Evolutionary conservation across 2,888 invertebrate species (phyloP), one percentile per base, ranked within the genome.

Genomic region (Erpobdella octoculata): DNA sequence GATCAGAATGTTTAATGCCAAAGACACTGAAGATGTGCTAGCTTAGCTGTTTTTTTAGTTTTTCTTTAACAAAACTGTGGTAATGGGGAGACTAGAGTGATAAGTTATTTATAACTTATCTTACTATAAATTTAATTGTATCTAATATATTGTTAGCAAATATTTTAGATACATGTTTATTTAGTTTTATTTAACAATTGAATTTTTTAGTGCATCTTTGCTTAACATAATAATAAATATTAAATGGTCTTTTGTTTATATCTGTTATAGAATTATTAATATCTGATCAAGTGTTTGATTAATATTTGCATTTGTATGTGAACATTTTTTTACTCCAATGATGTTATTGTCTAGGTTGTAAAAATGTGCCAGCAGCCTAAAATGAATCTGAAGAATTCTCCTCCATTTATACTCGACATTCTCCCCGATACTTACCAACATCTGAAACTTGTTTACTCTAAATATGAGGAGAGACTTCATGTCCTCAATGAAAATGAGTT

Each of bases 341-440:
- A 15, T 12, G n/a, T 41, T 41, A 15, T 41, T 41, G 12, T 15
- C 46, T 21, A 69, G 69, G 69, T 69, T 4, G 96, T 98, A 71
- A 97, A 96, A 86, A 86, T 94, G 81, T 98, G 97, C 86, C 97
- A 97, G 85, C 95, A 97, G 85, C 93, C 93, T 78, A 90, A 92
- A 83, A 95, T 97, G 94, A 97, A 96, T 85, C 87, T 98, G 79
- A 96, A 98, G 86, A 98, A 98, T 84, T 95, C 95, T 81, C 98
- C 98, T 72, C 98, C 98, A 73, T 99, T 97, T 85, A 97, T 98
- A 81, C 86, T 98, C 82, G 98, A 98, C 85, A 98, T 98, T 84
- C 86, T 99, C 80, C 97, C 97, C 76, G 98, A 98, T 86, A 98
- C 96, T 79, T 97, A 97, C 87, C 95, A 97, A 85, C 89, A 96